Conservation (phyloP, 2,888 invertebrate species). For the Schizaphis graminum region DNA sequence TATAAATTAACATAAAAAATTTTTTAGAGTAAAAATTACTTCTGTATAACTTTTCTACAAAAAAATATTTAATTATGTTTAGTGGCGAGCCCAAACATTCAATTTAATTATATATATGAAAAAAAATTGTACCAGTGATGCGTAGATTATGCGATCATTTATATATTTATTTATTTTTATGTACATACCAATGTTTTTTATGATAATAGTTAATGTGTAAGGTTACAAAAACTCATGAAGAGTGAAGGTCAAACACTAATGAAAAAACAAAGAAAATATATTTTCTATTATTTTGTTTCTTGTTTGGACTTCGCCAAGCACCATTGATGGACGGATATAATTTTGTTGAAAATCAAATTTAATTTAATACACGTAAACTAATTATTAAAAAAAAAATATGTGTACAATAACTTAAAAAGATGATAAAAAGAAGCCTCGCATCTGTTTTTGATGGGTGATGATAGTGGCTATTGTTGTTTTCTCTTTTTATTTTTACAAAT, state of each 20-base stretch:
- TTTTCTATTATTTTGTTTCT: constrained; percentile 40
- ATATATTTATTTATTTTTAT: constrained; percentile 65
- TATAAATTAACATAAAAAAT: constrained; percentile 48
- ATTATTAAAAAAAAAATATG: constrained; percentile 45
- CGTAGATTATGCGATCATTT: constrained; percentile 59
- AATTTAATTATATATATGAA: constrained; percentile 55
- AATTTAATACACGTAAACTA: constrained; percentile 64
- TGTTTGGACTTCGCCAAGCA: constrained; percentile 38
- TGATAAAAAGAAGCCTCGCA: constrained; percentile 61
- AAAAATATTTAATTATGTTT: constrained; percentile 42
- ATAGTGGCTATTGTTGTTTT: constrained; percentile 56
- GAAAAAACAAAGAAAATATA: constrained; percentile 51
- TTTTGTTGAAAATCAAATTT: constrained; percentile 65
- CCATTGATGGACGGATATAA: constrained; percentile 59
- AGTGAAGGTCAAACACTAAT: constrained; percentile 18
- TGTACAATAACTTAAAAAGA: constrained; percentile 41
- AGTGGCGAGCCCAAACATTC: constrained; percentile 45
- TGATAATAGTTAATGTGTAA: constrained; percentile 62
- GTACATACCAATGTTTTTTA: constrained; percentile 64
- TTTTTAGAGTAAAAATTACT: constrained; percentile 58
- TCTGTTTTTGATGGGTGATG: constrained; percentile 53
- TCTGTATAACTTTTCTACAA: constrained; percentile 62
- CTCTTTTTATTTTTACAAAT: constrained; percentile 59
- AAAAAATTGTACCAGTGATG: constrained; percentile 59
- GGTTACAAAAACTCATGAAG: constrained; percentile 22